Base-by-base conservation (phyloP, 64 coral and sea anemone genomes). In the Actinia tenebrosa region DNA sequence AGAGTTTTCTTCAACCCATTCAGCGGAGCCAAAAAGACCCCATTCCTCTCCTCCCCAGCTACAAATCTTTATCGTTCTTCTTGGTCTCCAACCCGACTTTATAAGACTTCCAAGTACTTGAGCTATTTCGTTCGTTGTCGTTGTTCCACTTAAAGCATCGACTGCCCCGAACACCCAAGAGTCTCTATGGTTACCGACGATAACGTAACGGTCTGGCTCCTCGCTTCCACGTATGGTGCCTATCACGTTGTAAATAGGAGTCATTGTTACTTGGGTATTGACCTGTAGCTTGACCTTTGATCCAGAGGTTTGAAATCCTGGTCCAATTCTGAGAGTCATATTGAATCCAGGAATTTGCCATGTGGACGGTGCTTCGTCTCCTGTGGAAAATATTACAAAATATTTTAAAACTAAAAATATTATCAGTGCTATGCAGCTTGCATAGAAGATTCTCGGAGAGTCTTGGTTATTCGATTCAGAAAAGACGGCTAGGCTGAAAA, bases 141-240 rank as follows among this genome's bases (percentile, higher is more conserved):
- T 61, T 4, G 68, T 93, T 11, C 94, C 94, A 30, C 91, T 97
- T 44, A 84, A 53, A 9, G 94, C 91, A 52, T 97, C 94, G 0
- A 84, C 92, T 5, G 94, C 94, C 1, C 94, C 94, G 22, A 79
- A 90, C 14, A 97, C 88, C 94, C 94, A 97, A 0, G 94, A 83
- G 42, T 97, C 94, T 71, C 94, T 79, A 79, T 97, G 94, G 86
- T 97, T 97, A 52, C 94, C 94, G 0, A 97, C 45, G 60, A 97
- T 88, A 10, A 97, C 91, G 86, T 92, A 87, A 15, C 90, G 90
- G 46, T 92, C 85, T 10, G 90, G 90, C 45, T 92, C 90, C 15
- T 87, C 85, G 9, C 63, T 27, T 4, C 90, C 90, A 43, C 16
- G 87, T 7, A 92, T 92, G 7, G 90, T 92, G 0, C 60, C 90